phyloP scores from a whole-genome alignment of 2,113 vertebrate genomes.

The Tretioscincus oriximinensis region DNA sequence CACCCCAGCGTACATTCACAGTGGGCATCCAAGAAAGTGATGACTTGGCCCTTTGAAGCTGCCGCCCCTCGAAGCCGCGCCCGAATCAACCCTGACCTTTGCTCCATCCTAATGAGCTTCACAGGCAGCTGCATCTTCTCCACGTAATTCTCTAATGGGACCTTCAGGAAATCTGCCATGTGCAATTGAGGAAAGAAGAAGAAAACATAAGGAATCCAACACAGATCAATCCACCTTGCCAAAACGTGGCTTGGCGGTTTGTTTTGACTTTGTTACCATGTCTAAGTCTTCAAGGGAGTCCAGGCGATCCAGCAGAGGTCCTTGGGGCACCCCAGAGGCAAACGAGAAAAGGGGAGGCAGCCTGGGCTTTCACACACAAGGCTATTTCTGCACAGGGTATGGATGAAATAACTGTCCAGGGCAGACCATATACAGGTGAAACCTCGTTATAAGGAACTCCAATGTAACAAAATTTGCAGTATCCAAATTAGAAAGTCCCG shows the following conservation, averaged over 20 bases:
- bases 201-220: neutral
- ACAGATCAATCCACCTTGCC: neutral
- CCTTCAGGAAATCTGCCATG: conserved; percentile 86
- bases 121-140: conserved; percentile 82
- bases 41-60: conserved; percentile 86
- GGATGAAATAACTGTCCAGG: no score
- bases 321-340: no score
- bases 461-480: no score
- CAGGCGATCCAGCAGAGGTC: no score
- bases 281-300: no score
- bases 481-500: no score
- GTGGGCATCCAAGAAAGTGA: conserved; percentile 96
- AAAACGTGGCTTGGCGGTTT: neutral
- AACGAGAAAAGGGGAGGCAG: no score
- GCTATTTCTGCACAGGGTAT: no score
- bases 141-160: conserved; percentile 86
- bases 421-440: no score
- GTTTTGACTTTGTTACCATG: no score
- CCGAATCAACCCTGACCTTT: conserved; percentile 91
- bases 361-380: no score
- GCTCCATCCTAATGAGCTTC: conserved; percentile 91
- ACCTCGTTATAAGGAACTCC: no score
- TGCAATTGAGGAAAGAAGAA: conserved; percentile 6
- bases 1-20: conserved; percentile 94
- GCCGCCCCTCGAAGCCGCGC: conserved; percentile 92